Evolutionary conservation across 2,113 vertebrate species (phyloP).

Genomic region (Xenus cinereus): DNA sequence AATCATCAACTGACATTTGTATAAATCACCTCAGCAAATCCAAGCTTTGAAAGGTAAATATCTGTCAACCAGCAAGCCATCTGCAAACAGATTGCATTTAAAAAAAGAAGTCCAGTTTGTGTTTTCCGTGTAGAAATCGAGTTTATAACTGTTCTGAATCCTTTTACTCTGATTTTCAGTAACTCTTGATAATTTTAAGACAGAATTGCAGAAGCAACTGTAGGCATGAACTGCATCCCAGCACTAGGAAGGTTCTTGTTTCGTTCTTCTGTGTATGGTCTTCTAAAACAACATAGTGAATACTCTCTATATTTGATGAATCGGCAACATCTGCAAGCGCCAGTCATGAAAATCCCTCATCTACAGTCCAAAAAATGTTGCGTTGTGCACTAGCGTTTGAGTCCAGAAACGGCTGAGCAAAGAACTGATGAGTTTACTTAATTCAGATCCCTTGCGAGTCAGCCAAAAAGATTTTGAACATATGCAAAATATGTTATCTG

Average conservation of each 20-base stretch:
- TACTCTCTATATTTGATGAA: background rate
- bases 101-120: background rate
- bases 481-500: background rate
- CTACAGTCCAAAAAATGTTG: background rate
- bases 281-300: background rate
- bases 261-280: background rate
- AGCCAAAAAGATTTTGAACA: background rate
- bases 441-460: background rate
- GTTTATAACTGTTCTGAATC: background rate
- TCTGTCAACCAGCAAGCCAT: background rate
- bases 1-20: conserved; percentile 46
- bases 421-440: background rate
- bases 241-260: background rate
- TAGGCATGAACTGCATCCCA: background rate
- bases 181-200: background rate
- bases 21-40: conserved; percentile 49
- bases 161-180: background rate
- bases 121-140: background rate
- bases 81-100: background rate
- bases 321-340: background rate
- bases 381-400: background rate
- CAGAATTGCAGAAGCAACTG: background rate
- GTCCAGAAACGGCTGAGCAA: background rate
- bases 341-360: background rate
- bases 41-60: conserved; percentile 47